Conservation (phyloP, 2,797 vertebrate species). For the Harpagifer antarcticus region DNA sequence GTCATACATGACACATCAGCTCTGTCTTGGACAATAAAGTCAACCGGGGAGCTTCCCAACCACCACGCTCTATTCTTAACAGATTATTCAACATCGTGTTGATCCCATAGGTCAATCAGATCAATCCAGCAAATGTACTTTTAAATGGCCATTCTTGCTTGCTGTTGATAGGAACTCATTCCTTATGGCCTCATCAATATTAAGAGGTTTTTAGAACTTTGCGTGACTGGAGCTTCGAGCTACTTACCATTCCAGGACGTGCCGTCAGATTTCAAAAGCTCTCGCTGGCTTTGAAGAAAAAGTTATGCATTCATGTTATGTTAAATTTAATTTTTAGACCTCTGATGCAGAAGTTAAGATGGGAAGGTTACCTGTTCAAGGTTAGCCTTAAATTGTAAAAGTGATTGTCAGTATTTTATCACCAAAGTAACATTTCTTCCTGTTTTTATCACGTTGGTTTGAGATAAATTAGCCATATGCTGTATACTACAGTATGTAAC, state of each 20-base stretch:
- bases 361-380: conserved; percentile 34
- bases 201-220: conserved; percentile 50
- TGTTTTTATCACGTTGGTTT: neutral
- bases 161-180: conserved; percentile 51
- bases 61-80: conserved; percentile 62
- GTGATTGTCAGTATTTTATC: conserved; percentile 20
- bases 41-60: conserved; percentile 54
- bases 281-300: conserved; percentile 25
- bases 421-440: neutral
- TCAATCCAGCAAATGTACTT: conserved; percentile 46
- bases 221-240: conserved; percentile 51
- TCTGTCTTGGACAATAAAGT: conserved; percentile 50
- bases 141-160: conserved; percentile 51
- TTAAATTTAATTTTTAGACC: conserved; percentile 36
- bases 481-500: neutral
- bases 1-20: conserved; percentile 31
- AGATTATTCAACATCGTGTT: conserved; percentile 65
- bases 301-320: too few relatives aligned
- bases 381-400: conserved; percentile 26
- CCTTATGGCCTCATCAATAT: conserved; percentile 52
- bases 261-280: conserved; percentile 50
- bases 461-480: neutral
- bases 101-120: conserved; percentile 55
- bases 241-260: conserved; percentile 47
- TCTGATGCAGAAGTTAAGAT: conserved; percentile 23